A percentile compares a stretch with the other conserved stretches of the same genome.
Evolutionary conservation across 2,888 invertebrate species (phyloP).

Genomic region (Monochamus alternatus): DNA sequence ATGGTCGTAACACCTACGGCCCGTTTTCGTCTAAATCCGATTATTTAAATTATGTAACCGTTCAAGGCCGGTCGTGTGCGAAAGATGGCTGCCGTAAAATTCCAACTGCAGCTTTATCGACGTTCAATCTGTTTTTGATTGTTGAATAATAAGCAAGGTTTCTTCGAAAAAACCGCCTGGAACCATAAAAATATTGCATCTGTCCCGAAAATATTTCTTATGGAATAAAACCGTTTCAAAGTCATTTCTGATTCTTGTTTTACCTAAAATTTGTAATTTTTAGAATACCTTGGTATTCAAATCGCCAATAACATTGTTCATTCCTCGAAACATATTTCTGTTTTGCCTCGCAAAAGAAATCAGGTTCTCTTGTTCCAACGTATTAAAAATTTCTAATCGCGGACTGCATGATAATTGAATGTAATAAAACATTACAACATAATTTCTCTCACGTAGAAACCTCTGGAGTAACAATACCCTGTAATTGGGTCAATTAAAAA

Average conservation of each 20-base stretch:
- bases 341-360: not conserved
- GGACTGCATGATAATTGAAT: not conserved
- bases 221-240: too few species aligned
- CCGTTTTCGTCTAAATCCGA: slow-evolving; percentile 7
- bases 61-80: not conserved
- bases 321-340: not conserved
- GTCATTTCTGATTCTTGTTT: too few species aligned
- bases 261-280: too few species aligned
- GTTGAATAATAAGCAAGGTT: not conserved
- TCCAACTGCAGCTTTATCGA: not conserved
- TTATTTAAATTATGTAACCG: slow-evolving; percentile 10
- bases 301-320: not conserved
- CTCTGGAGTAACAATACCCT: not conserved
- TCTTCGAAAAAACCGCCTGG: too few species aligned
- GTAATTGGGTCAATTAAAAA: not conserved
- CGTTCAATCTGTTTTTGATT: not conserved
- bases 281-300: too few species aligned
- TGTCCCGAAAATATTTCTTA: too few species aligned
- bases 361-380: slow-evolving; percentile 2
- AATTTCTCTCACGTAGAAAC: not conserved
- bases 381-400: slow-evolving; percentile 1
- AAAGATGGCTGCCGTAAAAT: not conserved
- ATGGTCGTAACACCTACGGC: not conserved
- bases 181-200: too few species aligned
- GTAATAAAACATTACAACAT: not conserved